phyloP scores from a whole-genome alignment of 2,888 invertebrate species.

The Pteria penguin region DNA sequence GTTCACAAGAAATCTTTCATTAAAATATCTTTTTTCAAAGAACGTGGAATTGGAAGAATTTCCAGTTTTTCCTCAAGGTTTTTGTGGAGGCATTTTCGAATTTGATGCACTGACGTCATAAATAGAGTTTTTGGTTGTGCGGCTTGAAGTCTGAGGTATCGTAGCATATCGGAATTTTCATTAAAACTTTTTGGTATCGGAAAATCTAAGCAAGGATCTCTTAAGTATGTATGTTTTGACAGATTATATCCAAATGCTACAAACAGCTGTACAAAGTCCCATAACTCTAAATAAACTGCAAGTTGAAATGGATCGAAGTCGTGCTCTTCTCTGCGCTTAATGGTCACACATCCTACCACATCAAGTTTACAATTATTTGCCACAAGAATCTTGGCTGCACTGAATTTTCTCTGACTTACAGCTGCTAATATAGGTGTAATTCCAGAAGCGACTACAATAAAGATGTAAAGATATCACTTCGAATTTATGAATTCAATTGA shows the following conservation, averaged over 20 bases:
- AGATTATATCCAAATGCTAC: slow-evolving; percentile 62
- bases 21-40: slow-evolving; percentile 37
- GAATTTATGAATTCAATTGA: no score
- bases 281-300: slow-evolving; percentile 60
- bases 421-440: slow-evolving; percentile 64
- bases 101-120: slow-evolving; percentile 41
- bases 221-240: slow-evolving; percentile 20
- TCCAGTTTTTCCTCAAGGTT: slow-evolving; percentile 47
- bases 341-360: slow-evolving; percentile 47
- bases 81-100: slow-evolving; percentile 52
- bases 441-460: slow-evolving; percentile 50
- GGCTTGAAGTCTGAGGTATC: slow-evolving; percentile 47
- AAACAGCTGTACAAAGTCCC: slow-evolving; percentile 59
- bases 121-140: slow-evolving; percentile 50
- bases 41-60: slow-evolving; percentile 60
- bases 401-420: slow-evolving; percentile 60
- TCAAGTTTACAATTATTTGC: slow-evolving; percentile 46
- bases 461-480: no score
- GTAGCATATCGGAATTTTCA: slow-evolving; percentile 51
- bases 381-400: slow-evolving; percentile 54
- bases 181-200: slow-evolving; percentile 41
- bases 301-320: slow-evolving; percentile 67
- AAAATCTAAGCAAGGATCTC: not conserved
- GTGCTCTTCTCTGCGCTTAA: slow-evolving; percentile 47
- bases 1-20: not conserved